Percentiles rank a stretch among this genome's conserved stretches.
phyloP scores from a whole-genome alignment of 2,888 invertebrate genomes.

The Lathronympha strigana region DNA sequence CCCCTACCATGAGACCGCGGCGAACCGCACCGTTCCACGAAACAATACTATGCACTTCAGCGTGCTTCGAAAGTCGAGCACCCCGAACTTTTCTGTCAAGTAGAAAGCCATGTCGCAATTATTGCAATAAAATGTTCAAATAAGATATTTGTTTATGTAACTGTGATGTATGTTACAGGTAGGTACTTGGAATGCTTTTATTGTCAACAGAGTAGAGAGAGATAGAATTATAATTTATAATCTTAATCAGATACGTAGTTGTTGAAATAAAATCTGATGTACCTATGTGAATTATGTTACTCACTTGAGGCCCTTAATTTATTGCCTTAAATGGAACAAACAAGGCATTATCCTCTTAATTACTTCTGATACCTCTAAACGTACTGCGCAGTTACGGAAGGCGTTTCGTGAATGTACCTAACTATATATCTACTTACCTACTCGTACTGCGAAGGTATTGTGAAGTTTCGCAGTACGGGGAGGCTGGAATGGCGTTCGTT shows the following conservation, averaged over 20 bases:
- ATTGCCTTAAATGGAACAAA: constrained; percentile 15
- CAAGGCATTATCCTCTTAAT: constrained; percentile 2
- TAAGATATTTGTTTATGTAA: constrained; percentile 9
- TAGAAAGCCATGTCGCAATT: constrained; percentile 22
- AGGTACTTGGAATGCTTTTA: background rate
- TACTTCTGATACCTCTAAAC: background rate
- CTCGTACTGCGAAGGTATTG: background rate
- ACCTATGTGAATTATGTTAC: constrained; percentile 13
- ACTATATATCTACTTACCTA: too few relatives aligned
- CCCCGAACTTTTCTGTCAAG: constrained; percentile 20
- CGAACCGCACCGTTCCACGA: constrained; percentile 43
- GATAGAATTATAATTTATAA: too few relatives aligned
- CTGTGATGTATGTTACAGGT: background rate
- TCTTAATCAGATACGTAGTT: background rate
- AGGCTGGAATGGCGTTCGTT: constrained; percentile 54
- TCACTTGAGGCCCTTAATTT: background rate
- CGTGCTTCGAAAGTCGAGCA: constrained; percentile 31
- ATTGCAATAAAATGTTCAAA: constrained; percentile 26
- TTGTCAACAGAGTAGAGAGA: background rate
- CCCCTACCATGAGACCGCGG: constrained; percentile 55
- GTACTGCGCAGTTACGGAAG: constrained; percentile 12
- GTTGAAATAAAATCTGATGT: background rate
- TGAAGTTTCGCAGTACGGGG: constrained; percentile 50
- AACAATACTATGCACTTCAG: constrained; percentile 40
- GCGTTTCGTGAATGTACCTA: constrained; percentile 11